phyloP scores from a whole-genome alignment of 2,797 vertebrate genomes.

The Fratercula arctica region DNA sequence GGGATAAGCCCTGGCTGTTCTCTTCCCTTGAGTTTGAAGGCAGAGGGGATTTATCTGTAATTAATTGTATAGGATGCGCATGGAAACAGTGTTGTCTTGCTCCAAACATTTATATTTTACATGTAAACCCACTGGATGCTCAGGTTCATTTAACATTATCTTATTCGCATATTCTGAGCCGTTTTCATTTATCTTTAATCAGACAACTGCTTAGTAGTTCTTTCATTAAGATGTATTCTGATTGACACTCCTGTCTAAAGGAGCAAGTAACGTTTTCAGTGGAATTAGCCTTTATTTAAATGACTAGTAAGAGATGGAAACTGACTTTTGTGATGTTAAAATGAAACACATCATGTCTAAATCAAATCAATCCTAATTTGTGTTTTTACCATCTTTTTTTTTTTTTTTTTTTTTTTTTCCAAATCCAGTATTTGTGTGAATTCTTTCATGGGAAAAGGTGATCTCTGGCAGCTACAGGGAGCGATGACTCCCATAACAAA shows the following conservation, averaged over 20 bases:
- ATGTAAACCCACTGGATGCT: neutral
- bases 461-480: neutral
- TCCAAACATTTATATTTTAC: neutral
- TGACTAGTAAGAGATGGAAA: neutral
- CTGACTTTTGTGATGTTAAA: neutral
- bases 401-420: neutral
- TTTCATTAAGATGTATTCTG: neutral
- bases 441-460: neutral
- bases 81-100: neutral
- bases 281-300: neutral
- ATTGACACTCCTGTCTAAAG: neutral
- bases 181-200: slow-evolving; percentile 4
- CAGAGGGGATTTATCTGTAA: neutral
- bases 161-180: neutral
- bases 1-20: neutral
- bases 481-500: neutral
- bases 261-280: neutral
- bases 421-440: neutral
- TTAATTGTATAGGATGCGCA: neutral
- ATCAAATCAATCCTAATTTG: neutral
- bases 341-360: neutral
- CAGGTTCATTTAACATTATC: neutral
- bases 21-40: neutral
- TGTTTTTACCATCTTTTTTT: neutral
- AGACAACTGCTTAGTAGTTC: neutral